These are phyloP conservation scores for Labeo catla DNA, from an alignment of 2,113 vertebrate genomes.

Conservation along the genomic window DNA sequence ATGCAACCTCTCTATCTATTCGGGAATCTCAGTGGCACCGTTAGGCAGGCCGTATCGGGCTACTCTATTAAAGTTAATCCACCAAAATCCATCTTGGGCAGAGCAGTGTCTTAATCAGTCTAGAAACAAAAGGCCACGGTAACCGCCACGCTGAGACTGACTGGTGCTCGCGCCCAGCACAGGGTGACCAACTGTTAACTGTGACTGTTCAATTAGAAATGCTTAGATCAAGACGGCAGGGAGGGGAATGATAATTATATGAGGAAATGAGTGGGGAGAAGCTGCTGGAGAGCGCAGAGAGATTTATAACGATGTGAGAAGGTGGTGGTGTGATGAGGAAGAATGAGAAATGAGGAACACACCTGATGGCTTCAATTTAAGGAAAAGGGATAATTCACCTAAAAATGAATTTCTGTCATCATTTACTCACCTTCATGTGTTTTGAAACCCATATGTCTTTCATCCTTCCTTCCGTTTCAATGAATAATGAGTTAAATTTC, in stretches of 20 bases:
- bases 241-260: slow-evolving; percentile 8
- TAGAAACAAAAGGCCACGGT: slow-evolving; percentile 50
- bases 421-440: background rate
- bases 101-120: slow-evolving; percentile 52
- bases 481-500: no score
- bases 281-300: slow-evolving; percentile 2
- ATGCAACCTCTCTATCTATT: slow-evolving; percentile 43
- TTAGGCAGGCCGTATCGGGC: slow-evolving; percentile 24
- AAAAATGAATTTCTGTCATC: background rate
- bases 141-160: slow-evolving; percentile 35
- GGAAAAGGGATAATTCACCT: background rate
- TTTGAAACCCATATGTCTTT: background rate
- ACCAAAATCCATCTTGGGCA: slow-evolving; percentile 54
- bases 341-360: background rate
- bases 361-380: background rate
- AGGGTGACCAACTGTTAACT: slow-evolving; percentile 40
- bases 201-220: slow-evolving; percentile 42
- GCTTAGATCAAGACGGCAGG: slow-evolving; percentile 21
- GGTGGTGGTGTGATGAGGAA: background rate
- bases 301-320: slow-evolving; percentile 1
- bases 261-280: slow-evolving; percentile 7
- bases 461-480: background rate
- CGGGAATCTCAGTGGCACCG: slow-evolving; percentile 34
- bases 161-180: slow-evolving; percentile 21
- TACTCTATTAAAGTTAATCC: slow-evolving; percentile 59